Evolutionary conservation across 2,797 vertebrate species (phyloP).

Genomic region (Anguilla obscura): DNA sequence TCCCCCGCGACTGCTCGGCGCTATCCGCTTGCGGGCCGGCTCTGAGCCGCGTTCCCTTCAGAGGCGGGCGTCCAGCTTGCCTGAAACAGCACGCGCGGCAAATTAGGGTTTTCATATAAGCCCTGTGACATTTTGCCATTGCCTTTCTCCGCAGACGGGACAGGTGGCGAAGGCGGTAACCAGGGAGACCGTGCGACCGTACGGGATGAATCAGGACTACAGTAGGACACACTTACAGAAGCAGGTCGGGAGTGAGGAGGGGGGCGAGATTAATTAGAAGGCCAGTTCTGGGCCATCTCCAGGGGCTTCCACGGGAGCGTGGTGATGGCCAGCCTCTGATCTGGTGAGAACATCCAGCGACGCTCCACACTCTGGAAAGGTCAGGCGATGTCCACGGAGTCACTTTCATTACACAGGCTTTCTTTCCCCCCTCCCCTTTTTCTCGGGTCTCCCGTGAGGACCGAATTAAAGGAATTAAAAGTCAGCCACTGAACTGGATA

Average conservation of each 20-base stretch:
- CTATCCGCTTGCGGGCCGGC: not conserved
- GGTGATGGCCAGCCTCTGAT: not conserved
- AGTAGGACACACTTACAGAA: not conserved
- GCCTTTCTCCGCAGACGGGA: not conserved
- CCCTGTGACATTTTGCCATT: not conserved
- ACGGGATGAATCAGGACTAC: not conserved
- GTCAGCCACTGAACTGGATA: not conserved
- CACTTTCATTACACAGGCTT: conserved; percentile 30
- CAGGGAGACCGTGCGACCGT: not conserved
- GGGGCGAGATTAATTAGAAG: conserved; percentile 20
- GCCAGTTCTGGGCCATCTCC: not conserved
- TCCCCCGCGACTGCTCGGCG: not conserved
- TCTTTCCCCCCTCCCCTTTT: not conserved
- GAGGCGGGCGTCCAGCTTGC: too few relatives aligned
- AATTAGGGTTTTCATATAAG: not conserved
- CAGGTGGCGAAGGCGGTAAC: not conserved
- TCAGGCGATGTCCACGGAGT: conserved; percentile 5
- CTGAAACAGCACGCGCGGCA: not conserved
- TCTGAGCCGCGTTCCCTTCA: not conserved
- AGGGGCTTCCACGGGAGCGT: not conserved
- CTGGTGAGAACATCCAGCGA: not conserved
- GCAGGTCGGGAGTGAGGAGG: conserved; percentile 2
- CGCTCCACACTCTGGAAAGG: conserved; percentile 10
- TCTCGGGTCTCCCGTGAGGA: not conserved
- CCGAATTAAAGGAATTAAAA: too few relatives aligned